Percentiles rank a stretch among this genome's conserved stretches.
These are phyloP conservation scores for Muscicapa striata DNA, from an alignment of 2,797 vertebrate species.

Conservation along the genomic window DNA sequence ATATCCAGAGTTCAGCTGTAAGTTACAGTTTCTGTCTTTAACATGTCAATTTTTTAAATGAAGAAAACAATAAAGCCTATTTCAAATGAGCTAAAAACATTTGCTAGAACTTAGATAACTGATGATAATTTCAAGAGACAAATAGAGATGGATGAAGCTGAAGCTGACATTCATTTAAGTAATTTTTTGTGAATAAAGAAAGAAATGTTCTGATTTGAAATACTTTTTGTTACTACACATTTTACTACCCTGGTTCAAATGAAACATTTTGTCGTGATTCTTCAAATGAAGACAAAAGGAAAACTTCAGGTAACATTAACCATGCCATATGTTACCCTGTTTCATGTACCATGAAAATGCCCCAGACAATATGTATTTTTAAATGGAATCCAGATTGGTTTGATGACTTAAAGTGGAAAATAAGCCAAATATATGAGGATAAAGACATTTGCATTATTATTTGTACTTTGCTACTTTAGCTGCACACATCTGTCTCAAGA, in stretches of 20 bases:
- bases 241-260: not conserved
- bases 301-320: not conserved
- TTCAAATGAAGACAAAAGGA: conserved; percentile 2
- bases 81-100: not conserved
- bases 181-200: not conserved
- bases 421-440: not conserved
- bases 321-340: not conserved
- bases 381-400: not conserved
- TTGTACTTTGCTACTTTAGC: not conserved
- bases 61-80: not conserved
- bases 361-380: not conserved
- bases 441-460: not conserved
- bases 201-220: not conserved
- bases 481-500: not conserved
- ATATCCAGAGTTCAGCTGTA: not conserved
- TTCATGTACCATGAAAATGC: not conserved
- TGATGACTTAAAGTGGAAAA: not conserved
- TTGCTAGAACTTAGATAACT: not conserved
- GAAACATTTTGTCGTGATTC: not conserved
- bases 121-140: not conserved
- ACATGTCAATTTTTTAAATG: not conserved
- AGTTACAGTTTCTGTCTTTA: not conserved
- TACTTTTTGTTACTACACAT: not conserved
- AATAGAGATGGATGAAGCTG: not conserved
- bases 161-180: not conserved